Evolutionary conservation across 2,888 invertebrate species (phyloP), one percentile per base, ranked within the genome.

Genomic region (Sphecodes monilicornis): DNA sequence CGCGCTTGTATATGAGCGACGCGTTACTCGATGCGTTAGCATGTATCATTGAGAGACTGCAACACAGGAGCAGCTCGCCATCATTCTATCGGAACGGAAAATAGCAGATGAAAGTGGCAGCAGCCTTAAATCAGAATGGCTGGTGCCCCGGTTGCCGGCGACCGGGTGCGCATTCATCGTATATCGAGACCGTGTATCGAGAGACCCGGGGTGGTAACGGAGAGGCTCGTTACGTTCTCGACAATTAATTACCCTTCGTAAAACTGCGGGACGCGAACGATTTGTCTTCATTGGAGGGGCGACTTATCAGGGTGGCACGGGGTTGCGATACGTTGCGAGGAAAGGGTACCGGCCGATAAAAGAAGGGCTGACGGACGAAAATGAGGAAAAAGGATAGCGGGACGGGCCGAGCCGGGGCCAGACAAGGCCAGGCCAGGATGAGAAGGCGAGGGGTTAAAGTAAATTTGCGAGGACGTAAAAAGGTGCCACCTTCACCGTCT

Each of bases 271-370:
- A 86, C 87, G 86, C 78, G 87, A 84, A 89, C 93, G 89, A 93
- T 93, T 93, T 93, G 93, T 93, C 93, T 93, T 92, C 92, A 92
- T 93, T 92, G 91, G 87, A 85, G 88, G 88, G 91, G 86, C 87
- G 91, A 93, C 93, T 93, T 93, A 93, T 91, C 90, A 88, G 84
- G 69, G 76, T 82, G 39, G 85, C 84, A 72, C 76, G 77, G 81
- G 81, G 71, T 71, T 78, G 75, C 75, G 85, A 83, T 83, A 88
- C 74, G 70, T 71, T 79, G 29, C 68, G 68, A 74, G 64, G 78
- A 86, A 85, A 82, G 60, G 69, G 78, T n/a, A 16, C 69, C 66
- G 29, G 41, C 60, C 32, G 82, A 71, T 66, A 68, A 69, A 70
- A 54, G 70, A 32, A 72, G 73, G 46, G 50, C 32, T 71, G 70